These are phyloP conservation scores for Rhizoglyphus robini DNA, from an alignment of 1,140 invertebrate species.

Conservation along the genomic window DNA sequence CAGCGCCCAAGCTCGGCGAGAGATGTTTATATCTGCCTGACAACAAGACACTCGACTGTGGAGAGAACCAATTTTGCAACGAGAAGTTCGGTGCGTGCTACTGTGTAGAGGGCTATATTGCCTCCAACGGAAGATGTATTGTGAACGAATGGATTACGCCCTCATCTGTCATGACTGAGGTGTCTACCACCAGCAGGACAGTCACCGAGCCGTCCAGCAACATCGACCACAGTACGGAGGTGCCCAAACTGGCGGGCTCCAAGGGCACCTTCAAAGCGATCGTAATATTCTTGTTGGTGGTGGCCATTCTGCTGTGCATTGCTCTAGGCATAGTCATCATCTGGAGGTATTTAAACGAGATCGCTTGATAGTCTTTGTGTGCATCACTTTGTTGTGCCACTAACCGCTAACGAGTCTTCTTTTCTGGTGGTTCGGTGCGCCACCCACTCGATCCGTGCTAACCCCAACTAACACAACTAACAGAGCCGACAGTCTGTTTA, in stretches of 20 bases:
- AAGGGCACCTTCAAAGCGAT: slow-evolving; percentile 13
- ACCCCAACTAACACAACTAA: background rate
- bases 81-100: background rate
- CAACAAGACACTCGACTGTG: background rate
- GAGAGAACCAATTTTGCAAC: slow-evolving; percentile 9
- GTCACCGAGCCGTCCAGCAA: no score
- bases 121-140: background rate
- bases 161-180: background rate
- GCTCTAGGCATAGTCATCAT: slow-evolving; percentile 15
- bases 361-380: background rate
- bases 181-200: background rate
- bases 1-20: slow-evolving; percentile 13
- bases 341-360: slow-evolving; percentile 16
- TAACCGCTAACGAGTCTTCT: no score
- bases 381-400: background rate
- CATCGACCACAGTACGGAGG: background rate
- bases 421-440: no score
- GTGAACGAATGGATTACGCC: background rate
- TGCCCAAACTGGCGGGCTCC: background rate
- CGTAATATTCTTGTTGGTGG: slow-evolving; percentile 17
- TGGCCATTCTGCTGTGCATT: slow-evolving; percentile 17
- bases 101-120: background rate
- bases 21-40: background rate
- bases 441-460: no score
- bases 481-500: background rate